Conservation (phyloP, 2,888 invertebrate genomes). For the Sminthurinus aureus region DNA sequence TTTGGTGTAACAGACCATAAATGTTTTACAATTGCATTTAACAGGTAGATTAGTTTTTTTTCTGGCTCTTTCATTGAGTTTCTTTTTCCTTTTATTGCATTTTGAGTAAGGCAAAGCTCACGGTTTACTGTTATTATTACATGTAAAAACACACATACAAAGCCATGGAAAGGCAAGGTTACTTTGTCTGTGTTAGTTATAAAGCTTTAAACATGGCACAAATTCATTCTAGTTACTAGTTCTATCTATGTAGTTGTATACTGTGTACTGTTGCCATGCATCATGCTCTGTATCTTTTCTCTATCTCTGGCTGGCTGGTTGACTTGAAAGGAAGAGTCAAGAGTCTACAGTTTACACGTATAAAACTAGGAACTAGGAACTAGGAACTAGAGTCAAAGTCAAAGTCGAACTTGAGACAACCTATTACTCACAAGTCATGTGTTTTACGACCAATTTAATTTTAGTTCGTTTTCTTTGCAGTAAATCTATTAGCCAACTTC, state of each 20-base stretch:
- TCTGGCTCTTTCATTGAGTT: background rate
- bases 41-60: slow-evolving; percentile 8
- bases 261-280: background rate
- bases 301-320: background rate
- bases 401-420: slow-evolving; percentile 9
- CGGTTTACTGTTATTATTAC: too few relatives aligned
- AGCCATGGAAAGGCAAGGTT: too few relatives aligned
- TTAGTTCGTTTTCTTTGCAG: background rate
- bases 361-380: background rate
- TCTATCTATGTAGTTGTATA: too few relatives aligned
- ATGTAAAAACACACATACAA: too few relatives aligned
- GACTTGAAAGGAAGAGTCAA: background rate
- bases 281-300: background rate
- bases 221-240: too few relatives aligned
- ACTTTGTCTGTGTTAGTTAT: too few relatives aligned
- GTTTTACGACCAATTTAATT: slow-evolving; percentile 31
- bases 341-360: slow-evolving; percentile 1
- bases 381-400: background rate
- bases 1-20: too few relatives aligned
- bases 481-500: slow-evolving; percentile 2
- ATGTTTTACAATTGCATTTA: background rate
- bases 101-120: background rate
- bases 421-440: slow-evolving; percentile 27
- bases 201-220: too few relatives aligned
- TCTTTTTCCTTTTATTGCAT: background rate